Percentiles rank a stretch among this genome's conserved stretches.
Evolutionary conservation across 2,113 vertebrate species (phyloP).

Genomic region (Trinectes maculatus): DNA sequence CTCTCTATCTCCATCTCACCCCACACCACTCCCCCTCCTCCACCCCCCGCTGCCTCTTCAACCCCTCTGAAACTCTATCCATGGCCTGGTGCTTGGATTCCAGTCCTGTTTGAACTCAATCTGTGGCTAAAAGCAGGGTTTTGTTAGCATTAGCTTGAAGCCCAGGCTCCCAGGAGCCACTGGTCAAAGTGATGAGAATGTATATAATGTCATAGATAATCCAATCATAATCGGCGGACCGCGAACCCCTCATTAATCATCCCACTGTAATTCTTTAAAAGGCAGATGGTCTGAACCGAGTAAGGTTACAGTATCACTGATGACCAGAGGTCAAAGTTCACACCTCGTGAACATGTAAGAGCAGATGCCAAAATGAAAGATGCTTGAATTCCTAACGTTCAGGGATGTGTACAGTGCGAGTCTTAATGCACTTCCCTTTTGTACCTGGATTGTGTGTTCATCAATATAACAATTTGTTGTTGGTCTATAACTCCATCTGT

Average conservation of each 20-base stretch:
- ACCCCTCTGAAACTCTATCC: slow-evolving; percentile 79
- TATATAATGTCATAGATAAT: slow-evolving; percentile 74
- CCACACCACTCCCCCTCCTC: slow-evolving; percentile 20
- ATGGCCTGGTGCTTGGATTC: slow-evolving; percentile 57
- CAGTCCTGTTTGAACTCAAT: slow-evolving; percentile 78
- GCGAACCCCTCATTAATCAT: slow-evolving; percentile 77
- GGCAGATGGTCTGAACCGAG: slow-evolving; percentile 71
- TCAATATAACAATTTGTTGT: not conserved
- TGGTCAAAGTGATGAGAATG: slow-evolving; percentile 74
- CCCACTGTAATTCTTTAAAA: slow-evolving; percentile 76
- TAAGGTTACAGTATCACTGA: slow-evolving; percentile 61
- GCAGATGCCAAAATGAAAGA: slow-evolving; percentile 39
- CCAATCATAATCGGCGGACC: slow-evolving; percentile 68
- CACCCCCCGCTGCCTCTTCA: slow-evolving; percentile 9
- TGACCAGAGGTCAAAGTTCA: slow-evolving; percentile 53
- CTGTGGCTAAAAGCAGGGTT: slow-evolving; percentile 75
- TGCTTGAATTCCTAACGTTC: slow-evolving; percentile 65
- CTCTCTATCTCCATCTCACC: slow-evolving; percentile 59
- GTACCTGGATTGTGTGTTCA: not conserved
- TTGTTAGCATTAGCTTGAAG: slow-evolving; percentile 70
- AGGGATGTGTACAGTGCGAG: slow-evolving; percentile 53
- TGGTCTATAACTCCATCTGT: slow-evolving; percentile 4
- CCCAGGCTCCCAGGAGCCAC: slow-evolving; percentile 68
- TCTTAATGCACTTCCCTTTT: not conserved
- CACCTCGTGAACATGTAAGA: slow-evolving; percentile 29